Conservation (phyloP, 2,888 invertebrate genomes). For the Lypha dubia region DNA sequence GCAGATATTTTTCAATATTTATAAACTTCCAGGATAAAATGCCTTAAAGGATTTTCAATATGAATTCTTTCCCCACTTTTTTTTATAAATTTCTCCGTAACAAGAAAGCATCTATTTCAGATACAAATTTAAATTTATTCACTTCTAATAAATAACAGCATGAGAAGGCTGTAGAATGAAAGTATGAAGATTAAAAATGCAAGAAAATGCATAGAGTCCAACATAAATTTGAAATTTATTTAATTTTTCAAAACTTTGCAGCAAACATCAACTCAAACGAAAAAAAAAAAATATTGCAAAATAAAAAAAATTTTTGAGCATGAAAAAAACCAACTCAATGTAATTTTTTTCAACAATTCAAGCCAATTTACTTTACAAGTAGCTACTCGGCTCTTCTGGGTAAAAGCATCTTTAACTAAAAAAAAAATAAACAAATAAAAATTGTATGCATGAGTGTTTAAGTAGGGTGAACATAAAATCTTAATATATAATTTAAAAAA, state of each 20-base stretch:
- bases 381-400: conserved; percentile 38
- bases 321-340: conserved; percentile 29
- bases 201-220: conserved; percentile 8
- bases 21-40: conserved; percentile 33
- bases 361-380: conserved; percentile 67
- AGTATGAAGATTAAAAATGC: conserved; percentile 45
- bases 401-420: conserved; percentile 45
- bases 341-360: conserved; percentile 48
- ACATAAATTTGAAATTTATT: conserved; percentile 64
- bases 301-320: too few relatives aligned
- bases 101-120: neutral
- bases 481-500: neutral
- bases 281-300: neutral
- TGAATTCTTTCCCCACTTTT: neutral
- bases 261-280: conserved; percentile 59
- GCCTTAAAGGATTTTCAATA: conserved; percentile 47
- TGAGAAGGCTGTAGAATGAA: neutral
- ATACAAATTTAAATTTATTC: conserved; percentile 1
- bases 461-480: conserved; percentile 21
- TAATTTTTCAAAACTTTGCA: conserved; percentile 66
- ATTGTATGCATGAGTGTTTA: conserved; percentile 34
- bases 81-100: neutral
- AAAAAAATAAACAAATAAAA: too few relatives aligned
- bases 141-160: neutral
- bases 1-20: conserved; percentile 21